Conservation (phyloP, 2,888 invertebrate species). For the Anarsia innoxiella region DNA sequence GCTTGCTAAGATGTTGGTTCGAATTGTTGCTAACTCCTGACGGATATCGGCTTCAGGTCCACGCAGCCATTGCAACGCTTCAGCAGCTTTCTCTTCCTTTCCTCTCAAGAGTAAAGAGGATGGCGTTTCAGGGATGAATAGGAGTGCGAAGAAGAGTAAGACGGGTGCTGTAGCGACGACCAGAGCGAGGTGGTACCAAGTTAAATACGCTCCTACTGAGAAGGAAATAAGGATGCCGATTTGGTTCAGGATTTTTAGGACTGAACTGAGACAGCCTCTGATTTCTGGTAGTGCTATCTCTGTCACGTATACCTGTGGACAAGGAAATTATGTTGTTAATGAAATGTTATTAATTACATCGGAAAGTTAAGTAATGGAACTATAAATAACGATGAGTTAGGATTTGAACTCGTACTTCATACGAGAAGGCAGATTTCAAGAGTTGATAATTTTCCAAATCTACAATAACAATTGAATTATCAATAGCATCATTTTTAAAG, state of each 20-base stretch:
- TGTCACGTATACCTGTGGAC: conserved; percentile 86
- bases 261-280: conserved; percentile 89
- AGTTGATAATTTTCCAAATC: too few species aligned
- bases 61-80: conserved; percentile 86
- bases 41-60: conserved; percentile 85
- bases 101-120: conserved; percentile 85
- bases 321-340: conserved; percentile 23
- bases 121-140: conserved; percentile 92
- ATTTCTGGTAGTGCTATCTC: conserved; percentile 92
- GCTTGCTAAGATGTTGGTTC: conserved; percentile 79
- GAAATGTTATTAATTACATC: background rate
- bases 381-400: background rate
- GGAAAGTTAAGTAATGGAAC: background rate
- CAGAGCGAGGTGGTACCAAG: conserved; percentile 88
- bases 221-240: conserved; percentile 89
- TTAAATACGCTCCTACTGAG: conserved; percentile 85
- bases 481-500: too few species aligned
- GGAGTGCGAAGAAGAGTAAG: conserved; percentile 82
- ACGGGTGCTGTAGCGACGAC: conserved; percentile 86
- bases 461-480: too few species aligned
- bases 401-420: too few species aligned
- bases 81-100: conserved; percentile 82
- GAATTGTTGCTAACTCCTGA: conserved; percentile 81
- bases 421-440: too few species aligned
- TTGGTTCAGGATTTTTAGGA: conserved; percentile 89